Percentiles rank a stretch among this genome's conserved stretches.
Evolutionary conservation across 1,140 invertebrate species (phyloP).

Genomic region (Artemia franciscana): DNA sequence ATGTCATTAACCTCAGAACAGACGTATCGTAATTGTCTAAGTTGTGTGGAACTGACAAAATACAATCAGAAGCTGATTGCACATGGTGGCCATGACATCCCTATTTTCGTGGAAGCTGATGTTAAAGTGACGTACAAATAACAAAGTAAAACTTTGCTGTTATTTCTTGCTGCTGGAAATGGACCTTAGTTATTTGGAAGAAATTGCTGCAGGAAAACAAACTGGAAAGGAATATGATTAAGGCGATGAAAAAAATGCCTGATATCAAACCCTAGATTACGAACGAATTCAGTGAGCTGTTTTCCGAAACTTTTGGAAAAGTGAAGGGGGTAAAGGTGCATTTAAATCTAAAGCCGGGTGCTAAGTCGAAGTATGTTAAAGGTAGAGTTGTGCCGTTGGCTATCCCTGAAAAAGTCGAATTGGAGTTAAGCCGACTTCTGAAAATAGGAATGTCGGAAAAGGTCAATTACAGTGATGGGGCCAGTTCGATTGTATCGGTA

Average conservation of each 20-base stretch:
- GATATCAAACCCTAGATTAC: neutral
- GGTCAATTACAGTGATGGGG: conserved; percentile 16
- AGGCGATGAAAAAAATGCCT: neutral
- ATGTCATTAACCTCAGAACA: conserved; percentile 2
- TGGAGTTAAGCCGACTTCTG: neutral
- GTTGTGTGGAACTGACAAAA: neutral
- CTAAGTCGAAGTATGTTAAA: conserved; percentile 3
- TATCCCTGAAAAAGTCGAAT: too few relatives aligned
- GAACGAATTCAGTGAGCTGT: neutral
- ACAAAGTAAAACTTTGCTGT: neutral
- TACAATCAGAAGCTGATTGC: neutral
- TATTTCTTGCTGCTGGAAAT: neutral
- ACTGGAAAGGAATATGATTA: neutral
- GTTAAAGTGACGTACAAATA: conserved; percentile 1
- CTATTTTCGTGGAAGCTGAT: neutral
- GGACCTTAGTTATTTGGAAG: neutral
- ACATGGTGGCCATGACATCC: neutral
- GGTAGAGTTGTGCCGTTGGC: conserved; percentile 2
- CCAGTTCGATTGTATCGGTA: too few relatives aligned
- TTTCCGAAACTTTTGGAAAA: conserved; percentile 1
- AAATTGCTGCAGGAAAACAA: neutral
- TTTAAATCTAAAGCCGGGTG: conserved; percentile 1
- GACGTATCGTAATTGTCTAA: neutral
- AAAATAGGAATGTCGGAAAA: conserved; percentile 11
- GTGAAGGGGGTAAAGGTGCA: neutral